Percentiles rank a stretch among this genome's conserved stretches.
Conservation (phyloP, 2,888 invertebrate species). For the Drosophila macrothrix region DNA sequence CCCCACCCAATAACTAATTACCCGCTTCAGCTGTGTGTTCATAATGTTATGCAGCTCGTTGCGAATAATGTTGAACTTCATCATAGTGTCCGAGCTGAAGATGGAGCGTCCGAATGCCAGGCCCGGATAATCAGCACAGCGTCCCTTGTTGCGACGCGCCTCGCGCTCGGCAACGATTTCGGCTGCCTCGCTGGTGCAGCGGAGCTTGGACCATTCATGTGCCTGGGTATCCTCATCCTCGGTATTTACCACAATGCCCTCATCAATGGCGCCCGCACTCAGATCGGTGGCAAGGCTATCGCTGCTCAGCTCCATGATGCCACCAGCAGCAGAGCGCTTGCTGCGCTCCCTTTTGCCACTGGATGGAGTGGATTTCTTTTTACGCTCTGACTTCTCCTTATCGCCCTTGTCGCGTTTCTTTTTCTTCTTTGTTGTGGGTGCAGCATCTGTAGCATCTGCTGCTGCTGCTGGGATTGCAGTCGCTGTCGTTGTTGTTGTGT, state of each 20-base stretch:
- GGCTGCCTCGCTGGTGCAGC: conserved; percentile 95
- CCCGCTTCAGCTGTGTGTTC: conserved; percentile 98
- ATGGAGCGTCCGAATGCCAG: conserved; percentile 95
- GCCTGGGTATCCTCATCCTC: conserved; percentile 91
- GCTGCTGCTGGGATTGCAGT: conserved; percentile 1
- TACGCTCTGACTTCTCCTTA: conserved; percentile 76
- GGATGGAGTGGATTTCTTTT: conserved; percentile 65
- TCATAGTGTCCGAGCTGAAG: conserved; percentile 98
- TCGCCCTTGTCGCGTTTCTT: conserved; percentile 73
- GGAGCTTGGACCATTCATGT: conserved; percentile 92
- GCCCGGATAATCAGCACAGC: conserved; percentile 97
- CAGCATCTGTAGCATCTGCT: conserved; percentile 13
- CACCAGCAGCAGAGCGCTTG: conserved; percentile 54
- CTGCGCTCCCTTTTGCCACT: conserved; percentile 67
- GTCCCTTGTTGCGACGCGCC: conserved; percentile 89
- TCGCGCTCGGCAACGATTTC: conserved; percentile 95
- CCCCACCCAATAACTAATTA: conserved; percentile 85
- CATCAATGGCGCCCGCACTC: conserved; percentile 83
- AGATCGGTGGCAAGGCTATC: conserved; percentile 74
- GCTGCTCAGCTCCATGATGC: conserved; percentile 66
- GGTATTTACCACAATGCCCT: conserved; percentile 85
- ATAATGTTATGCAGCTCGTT: conserved; percentile 99
- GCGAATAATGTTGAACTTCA: conserved; percentile 98
- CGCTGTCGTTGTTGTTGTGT: conserved; percentile 53
- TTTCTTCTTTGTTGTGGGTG: conserved; percentile 53